These are phyloP conservation scores for Drosophila azteca DNA, from an alignment of 1,140 invertebrate genomes.

Conservation along the genomic window DNA sequence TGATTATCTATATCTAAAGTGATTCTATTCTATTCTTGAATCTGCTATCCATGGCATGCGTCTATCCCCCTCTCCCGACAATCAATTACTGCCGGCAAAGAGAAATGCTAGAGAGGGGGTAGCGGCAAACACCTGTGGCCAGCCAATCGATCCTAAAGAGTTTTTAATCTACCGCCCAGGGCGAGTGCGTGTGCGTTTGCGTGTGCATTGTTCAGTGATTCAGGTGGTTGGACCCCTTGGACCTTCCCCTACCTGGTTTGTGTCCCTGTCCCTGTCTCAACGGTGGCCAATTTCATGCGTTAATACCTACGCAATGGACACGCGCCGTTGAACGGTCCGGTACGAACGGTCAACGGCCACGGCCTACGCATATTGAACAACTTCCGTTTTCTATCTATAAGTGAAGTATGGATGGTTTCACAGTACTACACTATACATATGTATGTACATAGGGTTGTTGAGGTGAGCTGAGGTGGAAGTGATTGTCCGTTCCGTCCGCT, in stretches of 20 bases:
- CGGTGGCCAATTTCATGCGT: slow-evolving; percentile 72
- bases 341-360: slow-evolving; percentile 26
- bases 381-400: slow-evolving; percentile 55
- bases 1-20: too few species aligned
- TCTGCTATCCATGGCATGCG: too few species aligned
- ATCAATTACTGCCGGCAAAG: slow-evolving; percentile 22
- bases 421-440: too few species aligned
- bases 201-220: slow-evolving; percentile 19
- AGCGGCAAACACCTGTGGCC: slow-evolving; percentile 40
- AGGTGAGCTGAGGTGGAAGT: slow-evolving; percentile 19
- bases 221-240: not conserved
- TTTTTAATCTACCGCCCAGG: slow-evolving; percentile 56
- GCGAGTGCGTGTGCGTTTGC: not conserved
- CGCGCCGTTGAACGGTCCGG: slow-evolving; percentile 49
- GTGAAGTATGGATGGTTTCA: not conserved
- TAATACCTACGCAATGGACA: slow-evolving; percentile 70
- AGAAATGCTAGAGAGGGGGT: not conserved
- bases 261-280: not conserved
- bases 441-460: not conserved
- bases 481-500: slow-evolving; percentile 21
- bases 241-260: too few species aligned
- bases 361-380: slow-evolving; percentile 75
- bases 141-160: slow-evolving; percentile 51
- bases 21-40: too few species aligned
- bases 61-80: slow-evolving; percentile 10